These are phyloP conservation scores for Cliona cf. orientalis DNA, from an alignment of 37 sponge, comb jelly and placozoan genomes.

Conservation along the genomic window DNA sequence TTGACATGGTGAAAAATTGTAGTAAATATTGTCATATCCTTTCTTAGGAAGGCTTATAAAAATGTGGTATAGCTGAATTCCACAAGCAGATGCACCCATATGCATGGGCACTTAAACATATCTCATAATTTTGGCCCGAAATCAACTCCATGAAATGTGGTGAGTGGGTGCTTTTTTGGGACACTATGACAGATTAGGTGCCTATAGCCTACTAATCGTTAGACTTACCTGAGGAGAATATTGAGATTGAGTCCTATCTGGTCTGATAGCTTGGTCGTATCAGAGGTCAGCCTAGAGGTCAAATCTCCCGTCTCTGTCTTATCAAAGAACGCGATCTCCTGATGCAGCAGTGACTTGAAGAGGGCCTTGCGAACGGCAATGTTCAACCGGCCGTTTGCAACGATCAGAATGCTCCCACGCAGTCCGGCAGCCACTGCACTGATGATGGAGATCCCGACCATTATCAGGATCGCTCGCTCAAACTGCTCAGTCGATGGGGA, in stretches of 20 bases:
- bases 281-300: constrained; percentile 65
- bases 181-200: too few species aligned
- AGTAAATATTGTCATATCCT: too few species aligned
- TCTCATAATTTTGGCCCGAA: too few species aligned
- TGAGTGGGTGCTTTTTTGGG: too few species aligned
- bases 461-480: constrained; percentile 44
- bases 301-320: constrained; percentile 52
- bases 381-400: constrained; percentile 45
- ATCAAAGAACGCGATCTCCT: constrained; percentile 71
- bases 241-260: constrained; percentile 58
- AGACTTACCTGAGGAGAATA: constrained; percentile 29
- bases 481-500: constrained; percentile 13
- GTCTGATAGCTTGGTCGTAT: constrained; percentile 51
- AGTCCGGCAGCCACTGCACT: constrained; percentile 30
- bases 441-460: constrained; percentile 11
- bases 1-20: too few species aligned
- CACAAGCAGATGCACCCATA: too few species aligned
- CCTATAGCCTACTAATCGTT: too few species aligned
- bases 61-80: too few species aligned
- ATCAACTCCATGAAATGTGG: too few species aligned
- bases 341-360: constrained; percentile 41
- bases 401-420: background rate
- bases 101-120: too few species aligned
- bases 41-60: too few species aligned
- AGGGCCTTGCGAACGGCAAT: constrained; percentile 48